Evolutionary conservation across 2,113 vertebrate genomes (phyloP).

Genomic region (Tricholaema leucomelas): DNA sequence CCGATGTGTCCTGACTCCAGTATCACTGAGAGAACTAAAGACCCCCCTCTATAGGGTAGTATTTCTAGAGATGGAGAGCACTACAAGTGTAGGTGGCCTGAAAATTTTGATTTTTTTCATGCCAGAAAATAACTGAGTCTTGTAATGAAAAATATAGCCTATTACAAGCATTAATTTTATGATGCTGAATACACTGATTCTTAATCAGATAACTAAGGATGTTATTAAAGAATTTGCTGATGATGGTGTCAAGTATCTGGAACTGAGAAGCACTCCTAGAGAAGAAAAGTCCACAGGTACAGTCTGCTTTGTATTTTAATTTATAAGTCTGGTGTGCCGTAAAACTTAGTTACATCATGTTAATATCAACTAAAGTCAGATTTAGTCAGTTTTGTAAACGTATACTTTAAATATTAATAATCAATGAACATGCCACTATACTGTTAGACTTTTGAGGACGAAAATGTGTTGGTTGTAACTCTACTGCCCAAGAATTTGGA

Average conservation of each 20-base stretch:
- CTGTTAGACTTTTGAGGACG: neutral
- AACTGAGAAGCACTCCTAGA: constrained; percentile 93
- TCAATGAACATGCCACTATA: neutral
- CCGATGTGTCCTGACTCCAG: neutral
- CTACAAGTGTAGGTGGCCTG: neutral
- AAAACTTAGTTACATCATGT: neutral
- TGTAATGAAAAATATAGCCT: neutral
- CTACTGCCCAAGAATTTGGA: rapidly evolving
- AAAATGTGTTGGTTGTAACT: neutral
- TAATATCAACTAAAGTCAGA: neutral
- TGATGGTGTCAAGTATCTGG: constrained; percentile 95
- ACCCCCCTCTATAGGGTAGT: neutral
- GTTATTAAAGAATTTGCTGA: constrained; percentile 94
- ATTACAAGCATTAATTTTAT: neutral
- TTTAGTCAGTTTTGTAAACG: neutral
- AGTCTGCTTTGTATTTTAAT: neutral
- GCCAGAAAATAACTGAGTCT: neutral
- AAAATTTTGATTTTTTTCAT: neutral
- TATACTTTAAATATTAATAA: neutral
- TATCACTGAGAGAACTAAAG: neutral
- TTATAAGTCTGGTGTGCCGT: neutral
- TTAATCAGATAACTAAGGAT: constrained; percentile 89
- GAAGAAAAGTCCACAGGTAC: constrained; percentile 80
- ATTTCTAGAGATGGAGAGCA: neutral
- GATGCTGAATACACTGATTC: neutral